Base-by-base conservation (phyloP, 2,113 vertebrate species). In the Ceyx margarethae region DNA sequence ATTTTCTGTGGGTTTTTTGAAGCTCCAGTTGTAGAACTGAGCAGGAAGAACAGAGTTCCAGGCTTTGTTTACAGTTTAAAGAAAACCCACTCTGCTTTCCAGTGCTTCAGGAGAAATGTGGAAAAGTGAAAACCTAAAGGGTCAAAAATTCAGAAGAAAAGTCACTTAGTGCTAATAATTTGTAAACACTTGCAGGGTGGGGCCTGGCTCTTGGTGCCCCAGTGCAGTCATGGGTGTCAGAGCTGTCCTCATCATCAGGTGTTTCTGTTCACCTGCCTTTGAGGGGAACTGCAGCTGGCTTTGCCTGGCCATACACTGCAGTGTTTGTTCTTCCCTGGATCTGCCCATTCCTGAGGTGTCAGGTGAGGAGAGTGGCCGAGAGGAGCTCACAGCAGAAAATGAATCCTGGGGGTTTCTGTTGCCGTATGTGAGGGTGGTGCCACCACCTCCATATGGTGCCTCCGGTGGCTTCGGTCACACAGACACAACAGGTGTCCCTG, bases 1-100 rank as follows among this genome's bases (percentile, higher is more conserved):
- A n/a, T 79, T 37, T 95, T 82, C 87, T 66, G 35, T 65, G 79
- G 29, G 48, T 42, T 58, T 82, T 93, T 85, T 73, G 50, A 91
- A 86, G 66, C 50, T 66, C 45, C 54, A 12, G 37, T 35, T 81
- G n/a, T 71, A 77, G 67, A 90, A 71, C 48, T 65, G 53, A 80
- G 80, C 35, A 64, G 76, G 33, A 78, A 61, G 43, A 91, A 71
- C 26, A 78, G 40, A 84, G 69, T 90, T 45, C 17, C 4, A 16
- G 72, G 67, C 51, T 87, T 88, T 71, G 25, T 67, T 9, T 82
- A 33, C 11, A 3, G 53, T 56, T 81, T 18, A 35, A 81, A 90
- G 84, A 60, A 66, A 51, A 54, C 53, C 57, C 20, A 14, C 10
- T 75, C 53, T 29, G 16, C 18, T 79, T 81, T 50, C 20, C n/a